Evolutionary conservation across 2,888 invertebrate species (phyloP).

Genomic region (Rhorus exstirpatorius): DNA sequence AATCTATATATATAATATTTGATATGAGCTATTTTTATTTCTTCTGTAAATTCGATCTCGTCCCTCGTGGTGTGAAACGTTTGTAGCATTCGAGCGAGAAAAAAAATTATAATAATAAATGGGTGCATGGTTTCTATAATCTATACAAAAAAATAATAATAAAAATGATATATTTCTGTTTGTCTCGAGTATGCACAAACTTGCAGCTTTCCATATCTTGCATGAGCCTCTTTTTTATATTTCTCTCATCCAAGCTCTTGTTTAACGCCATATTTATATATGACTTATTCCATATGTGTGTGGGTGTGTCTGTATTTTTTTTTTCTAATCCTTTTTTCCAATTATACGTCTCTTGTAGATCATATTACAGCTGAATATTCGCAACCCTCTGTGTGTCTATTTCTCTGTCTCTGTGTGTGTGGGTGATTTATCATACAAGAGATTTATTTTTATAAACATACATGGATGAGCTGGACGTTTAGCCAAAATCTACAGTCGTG

Average conservation of each 20-base stretch:
- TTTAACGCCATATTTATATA: conserved; percentile 28
- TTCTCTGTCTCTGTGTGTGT: conserved; percentile 27
- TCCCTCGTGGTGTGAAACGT: conserved; percentile 78
- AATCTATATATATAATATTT: too few relatives aligned
- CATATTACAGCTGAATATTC: conserved; percentile 43
- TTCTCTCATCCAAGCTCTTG: conserved; percentile 8
- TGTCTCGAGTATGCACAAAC: conserved; percentile 70
- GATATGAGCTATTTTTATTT: too few relatives aligned
- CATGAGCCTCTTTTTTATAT: conserved; percentile 65
- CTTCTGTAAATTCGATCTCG: neutral
- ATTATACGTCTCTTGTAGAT: conserved; percentile 39
- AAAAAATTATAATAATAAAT: conserved; percentile 75
- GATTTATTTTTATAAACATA: conserved; percentile 33
- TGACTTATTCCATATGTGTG: neutral
- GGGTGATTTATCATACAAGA: conserved; percentile 29
- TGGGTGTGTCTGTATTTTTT: neutral
- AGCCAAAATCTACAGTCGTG: conserved; percentile 17
- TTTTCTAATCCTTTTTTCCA: conserved; percentile 20
- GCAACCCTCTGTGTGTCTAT: conserved; percentile 53
- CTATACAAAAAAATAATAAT: conserved; percentile 34
- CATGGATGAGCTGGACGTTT: conserved; percentile 33
- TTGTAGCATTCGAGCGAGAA: conserved; percentile 76
- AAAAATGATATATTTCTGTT: conserved; percentile 43
- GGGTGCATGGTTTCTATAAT: conserved; percentile 78
- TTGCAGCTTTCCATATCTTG: conserved; percentile 67